phyloP scores from a whole-genome alignment of 1,140 invertebrate genomes.

The Pristionchus pacificus region DNA sequence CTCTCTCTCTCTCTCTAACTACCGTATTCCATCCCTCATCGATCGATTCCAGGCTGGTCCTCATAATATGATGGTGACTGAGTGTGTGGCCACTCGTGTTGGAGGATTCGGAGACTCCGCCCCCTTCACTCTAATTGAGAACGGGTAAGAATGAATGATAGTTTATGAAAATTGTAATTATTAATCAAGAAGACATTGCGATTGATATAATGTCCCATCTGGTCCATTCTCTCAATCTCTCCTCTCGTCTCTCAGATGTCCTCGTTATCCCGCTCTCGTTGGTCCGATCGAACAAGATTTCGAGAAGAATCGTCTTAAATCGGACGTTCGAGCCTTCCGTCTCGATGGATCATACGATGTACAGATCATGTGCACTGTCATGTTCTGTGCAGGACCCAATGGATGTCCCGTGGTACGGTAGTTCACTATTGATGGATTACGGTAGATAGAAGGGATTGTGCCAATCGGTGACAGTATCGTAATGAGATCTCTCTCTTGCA shows the following conservation, averaged over 20 bases:
- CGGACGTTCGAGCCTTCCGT: constrained; percentile 57
- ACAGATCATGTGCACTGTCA: constrained; percentile 54
- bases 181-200: no score
- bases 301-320: constrained; percentile 52
- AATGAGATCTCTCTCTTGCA: constrained; percentile 28
- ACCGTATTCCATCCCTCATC: not conserved
- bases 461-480: not conserved
- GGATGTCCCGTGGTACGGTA: constrained; percentile 52
- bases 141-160: constrained; percentile 36
- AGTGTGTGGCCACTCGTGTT: constrained; percentile 53
- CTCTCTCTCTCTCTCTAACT: not conserved
- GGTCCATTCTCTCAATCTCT: no score
- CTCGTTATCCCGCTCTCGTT: constrained; percentile 55
- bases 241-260: constrained; percentile 37
- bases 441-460: not conserved
- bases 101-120: constrained; percentile 54
- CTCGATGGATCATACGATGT: constrained; percentile 56
- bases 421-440: constrained; percentile 13
- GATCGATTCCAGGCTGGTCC: constrained; percentile 41
- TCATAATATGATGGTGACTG: constrained; percentile 51
- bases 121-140: constrained; percentile 56
- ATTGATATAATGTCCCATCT: no score
- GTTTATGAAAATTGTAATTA: no score
- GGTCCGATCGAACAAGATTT: constrained; percentile 57
- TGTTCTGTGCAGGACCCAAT: constrained; percentile 58